Percentiles rank a stretch among this genome's conserved stretches.
phyloP scores from a whole-genome alignment of 2,113 vertebrate species.

The Dicentrarchus labrax region DNA sequence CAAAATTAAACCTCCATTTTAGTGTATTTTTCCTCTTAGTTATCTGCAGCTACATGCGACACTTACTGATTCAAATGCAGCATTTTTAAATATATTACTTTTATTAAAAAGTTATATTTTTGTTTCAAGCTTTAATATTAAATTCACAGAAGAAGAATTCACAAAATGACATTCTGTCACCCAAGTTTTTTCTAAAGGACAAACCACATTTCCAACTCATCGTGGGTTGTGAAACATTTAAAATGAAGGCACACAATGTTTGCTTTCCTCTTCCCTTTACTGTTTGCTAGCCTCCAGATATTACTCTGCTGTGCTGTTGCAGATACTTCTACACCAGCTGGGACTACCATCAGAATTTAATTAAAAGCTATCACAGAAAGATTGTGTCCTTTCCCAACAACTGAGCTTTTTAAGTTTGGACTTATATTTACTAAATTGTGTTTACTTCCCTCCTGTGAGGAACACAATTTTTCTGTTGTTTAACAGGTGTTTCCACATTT shows the following conservation, averaged over 20 bases:
- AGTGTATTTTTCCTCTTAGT: neutral
- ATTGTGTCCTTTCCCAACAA: constrained; percentile 51
- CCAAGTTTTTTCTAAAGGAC: neutral
- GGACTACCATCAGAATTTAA: constrained; percentile 69
- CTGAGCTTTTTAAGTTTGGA: constrained; percentile 62
- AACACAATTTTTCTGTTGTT: constrained; percentile 20
- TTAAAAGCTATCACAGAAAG: constrained; percentile 67
- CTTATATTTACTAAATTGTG: constrained; percentile 38
- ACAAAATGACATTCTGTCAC: neutral
- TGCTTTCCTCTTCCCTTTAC: constrained; percentile 22
- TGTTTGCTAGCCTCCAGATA: constrained; percentile 72
- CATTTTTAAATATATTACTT: neutral
- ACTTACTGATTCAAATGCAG: neutral
- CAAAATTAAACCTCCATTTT: neutral
- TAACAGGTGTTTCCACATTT: constrained; percentile 25
- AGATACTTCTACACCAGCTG: constrained; percentile 57
- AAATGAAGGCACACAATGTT: constrained; percentile 47
- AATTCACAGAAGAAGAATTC: neutral
- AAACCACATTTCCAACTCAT: constrained; percentile 5
- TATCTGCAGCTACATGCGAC: neutral
- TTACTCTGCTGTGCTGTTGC: constrained; percentile 54
- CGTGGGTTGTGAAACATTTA: constrained; percentile 37
- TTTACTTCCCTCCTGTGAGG: constrained; percentile 50
- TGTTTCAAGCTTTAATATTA: too few relatives aligned
- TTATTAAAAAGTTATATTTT: too few relatives aligned